Evolutionary conservation across 2,113 vertebrate genomes (phyloP), one percentile per base, ranked within the genome.

Genomic region (Symphodus melops): DNA sequence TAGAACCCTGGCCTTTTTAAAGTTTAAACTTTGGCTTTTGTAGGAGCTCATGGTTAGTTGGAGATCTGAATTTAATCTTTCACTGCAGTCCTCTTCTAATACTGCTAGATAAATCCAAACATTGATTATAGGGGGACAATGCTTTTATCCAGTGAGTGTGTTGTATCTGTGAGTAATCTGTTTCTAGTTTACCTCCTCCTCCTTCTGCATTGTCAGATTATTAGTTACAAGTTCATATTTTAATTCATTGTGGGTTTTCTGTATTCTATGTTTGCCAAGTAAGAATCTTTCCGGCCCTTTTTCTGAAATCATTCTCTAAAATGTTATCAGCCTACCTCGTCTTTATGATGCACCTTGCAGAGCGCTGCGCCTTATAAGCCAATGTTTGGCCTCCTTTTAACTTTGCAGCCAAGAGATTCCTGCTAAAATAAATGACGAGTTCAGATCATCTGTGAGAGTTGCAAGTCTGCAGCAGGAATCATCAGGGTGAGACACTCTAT

Each of bases 321-420:
- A 53, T 68, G 49, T 71, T 82, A 63, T 77, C 69, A 73, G 1
- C 66, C 80, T 81, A 73, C 56, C 36, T 61, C 42, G 80, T n/a
- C 80, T 85, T 80, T 49, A 73, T 75, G 72, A 89, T 88, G 88
- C 85, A 89, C 83, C 90, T 86, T 87, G 21, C 62, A 0, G 10
- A 55, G 78, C 79, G 70, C 66, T 79, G 49, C 77, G 67, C 91
- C 92, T 91, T 92, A 93, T 92, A 92, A 92, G 90, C 84, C 88
- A 86, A 93, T 94, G 90, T 93, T 93, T 94, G 86, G 89, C 83
- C 79, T 90, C 61, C 75, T 85, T 89, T 84, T 76, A 90, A 88
- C 66, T 86, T 59, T 55, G 25, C 77, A 76, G 81, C 81, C 83
- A 77, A 81, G 81, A 84, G 69, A 65, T 72, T 77, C 71, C 71